Evolutionary conservation across 2,888 invertebrate species (phyloP), one percentile per base, ranked within the genome.

Genomic region (Sphaerophoria taeniata): DNA sequence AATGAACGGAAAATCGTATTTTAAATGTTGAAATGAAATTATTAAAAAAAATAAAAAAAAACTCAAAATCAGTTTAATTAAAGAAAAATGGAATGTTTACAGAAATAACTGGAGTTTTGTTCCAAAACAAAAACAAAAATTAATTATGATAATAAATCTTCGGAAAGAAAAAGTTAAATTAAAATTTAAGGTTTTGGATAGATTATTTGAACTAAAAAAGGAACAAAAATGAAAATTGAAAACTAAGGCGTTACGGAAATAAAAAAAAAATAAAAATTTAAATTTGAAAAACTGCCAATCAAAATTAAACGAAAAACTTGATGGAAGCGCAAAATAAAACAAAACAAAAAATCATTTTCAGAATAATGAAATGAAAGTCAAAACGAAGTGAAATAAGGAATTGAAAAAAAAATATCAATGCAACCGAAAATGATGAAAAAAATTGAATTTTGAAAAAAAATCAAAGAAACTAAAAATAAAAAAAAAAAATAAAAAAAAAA

Each of bases 61-160:
- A 24, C 24, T 24, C 3, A 2, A 39, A 39, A 39, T 9, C 43
- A 43, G 2, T 43, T 43, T 9, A 9, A 11, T 9, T 43, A 6
- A 24, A 24, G 24, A 24, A 24, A 24, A 24, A 9, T 43, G 58
- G 58, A 58, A 58, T 58, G 58, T 58, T 58, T 14, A 6, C 2
- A 39, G 58, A 58, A 58, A 58, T 58, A 58, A 12, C 16, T 16
- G 58, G 39, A 39, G 36, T 34, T 58, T 58, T 39, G 39, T 58
- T 58, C 12, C 6, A 24, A 5, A 6, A 3, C 36, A 58, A 6
- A 3, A 58, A 58, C 58, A 45, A 61, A 45, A 45, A 45, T 45
- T 3, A 56, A 56, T n/a, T n/a, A 4, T 3, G 9, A 11, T 36
- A 1, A 4, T 0, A 24, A 7, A 36, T 14, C n/a, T 56, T 9